Evolutionary conservation across 2,888 invertebrate genomes (phyloP).

Genomic region (Agrochola macilenta): DNA sequence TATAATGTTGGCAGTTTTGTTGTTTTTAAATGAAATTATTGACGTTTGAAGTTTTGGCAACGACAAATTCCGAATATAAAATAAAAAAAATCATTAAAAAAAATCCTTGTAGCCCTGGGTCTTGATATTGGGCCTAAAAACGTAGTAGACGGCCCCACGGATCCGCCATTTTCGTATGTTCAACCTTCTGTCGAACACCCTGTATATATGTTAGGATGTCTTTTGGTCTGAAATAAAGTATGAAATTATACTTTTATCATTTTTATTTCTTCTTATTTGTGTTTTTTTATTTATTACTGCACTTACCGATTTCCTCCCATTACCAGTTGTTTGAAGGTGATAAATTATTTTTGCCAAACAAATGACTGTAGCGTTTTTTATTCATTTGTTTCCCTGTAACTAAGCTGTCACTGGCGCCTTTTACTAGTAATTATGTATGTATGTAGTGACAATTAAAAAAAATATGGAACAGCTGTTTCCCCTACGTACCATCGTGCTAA

Average conservation of each 20-base stretch:
- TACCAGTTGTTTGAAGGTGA: slow-evolving; percentile 29
- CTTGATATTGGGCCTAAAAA: too few species aligned
- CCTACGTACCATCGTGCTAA: background rate
- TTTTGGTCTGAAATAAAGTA: slow-evolving; percentile 7
- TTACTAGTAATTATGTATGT: slow-evolving; percentile 36
- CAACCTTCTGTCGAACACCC: too few species aligned
- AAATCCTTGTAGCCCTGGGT: too few species aligned
- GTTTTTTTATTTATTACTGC: slow-evolving; percentile 44
- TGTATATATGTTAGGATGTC: background rate
- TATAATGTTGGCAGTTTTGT: too few species aligned
- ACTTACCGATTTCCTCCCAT: slow-evolving; percentile 30
- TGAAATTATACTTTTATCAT: too few species aligned
- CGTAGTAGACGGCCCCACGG: too few species aligned
- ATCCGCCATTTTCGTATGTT: too few species aligned
- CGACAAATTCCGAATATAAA: too few species aligned
- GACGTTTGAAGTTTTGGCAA: too few species aligned
- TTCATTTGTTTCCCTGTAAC: slow-evolving; percentile 25
- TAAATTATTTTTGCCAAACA: slow-evolving; percentile 42
- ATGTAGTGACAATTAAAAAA: slow-evolving; percentile 11
- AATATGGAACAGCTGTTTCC: slow-evolving; percentile 19
- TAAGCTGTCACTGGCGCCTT: slow-evolving; percentile 43
- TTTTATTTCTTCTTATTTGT: background rate
- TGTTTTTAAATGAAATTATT: too few species aligned
- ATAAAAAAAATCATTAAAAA: too few species aligned
- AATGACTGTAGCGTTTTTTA: slow-evolving; percentile 31